These are phyloP conservation scores for Hycleus phaleratus DNA, from an alignment of 1,140 invertebrate genomes.

Conservation along the genomic window DNA sequence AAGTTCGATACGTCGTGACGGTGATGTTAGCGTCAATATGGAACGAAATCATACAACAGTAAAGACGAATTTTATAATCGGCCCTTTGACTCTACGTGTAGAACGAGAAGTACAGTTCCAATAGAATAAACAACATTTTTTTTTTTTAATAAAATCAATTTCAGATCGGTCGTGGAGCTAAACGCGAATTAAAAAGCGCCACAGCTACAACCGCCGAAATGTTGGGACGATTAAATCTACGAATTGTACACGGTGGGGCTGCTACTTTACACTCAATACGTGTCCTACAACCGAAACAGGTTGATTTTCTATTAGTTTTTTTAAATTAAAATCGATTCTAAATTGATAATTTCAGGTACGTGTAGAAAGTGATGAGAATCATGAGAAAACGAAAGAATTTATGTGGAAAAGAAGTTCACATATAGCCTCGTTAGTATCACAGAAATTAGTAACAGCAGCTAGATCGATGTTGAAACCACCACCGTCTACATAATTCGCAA, in stretches of 20 bases:
- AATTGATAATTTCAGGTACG: constrained; percentile 53
- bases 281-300: constrained; percentile 78
- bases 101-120: constrained; percentile 60
- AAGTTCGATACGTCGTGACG: constrained; percentile 63
- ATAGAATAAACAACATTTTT: not conserved
- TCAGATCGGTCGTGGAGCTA: constrained; percentile 64
- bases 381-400: constrained; percentile 72
- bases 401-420: constrained; percentile 72
- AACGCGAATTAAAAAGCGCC: constrained; percentile 70
- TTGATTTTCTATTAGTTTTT: constrained; percentile 35
- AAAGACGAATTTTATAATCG: constrained; percentile 70
- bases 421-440: constrained; percentile 72
- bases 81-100: constrained; percentile 68
- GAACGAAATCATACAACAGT: constrained; percentile 71
- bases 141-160: constrained; percentile 16
- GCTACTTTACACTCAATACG: constrained; percentile 73
- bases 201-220: constrained; percentile 79
- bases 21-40: constrained; percentile 70
- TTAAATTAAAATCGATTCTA: not conserved
- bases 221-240: constrained; percentile 67
- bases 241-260: constrained; percentile 65
- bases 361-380: constrained; percentile 70
- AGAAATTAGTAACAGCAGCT: constrained; percentile 67
- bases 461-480: constrained; percentile 61
- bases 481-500: not conserved